Conservation (phyloP, 2,113 vertebrate species). For the Apteryx owenii region DNA sequence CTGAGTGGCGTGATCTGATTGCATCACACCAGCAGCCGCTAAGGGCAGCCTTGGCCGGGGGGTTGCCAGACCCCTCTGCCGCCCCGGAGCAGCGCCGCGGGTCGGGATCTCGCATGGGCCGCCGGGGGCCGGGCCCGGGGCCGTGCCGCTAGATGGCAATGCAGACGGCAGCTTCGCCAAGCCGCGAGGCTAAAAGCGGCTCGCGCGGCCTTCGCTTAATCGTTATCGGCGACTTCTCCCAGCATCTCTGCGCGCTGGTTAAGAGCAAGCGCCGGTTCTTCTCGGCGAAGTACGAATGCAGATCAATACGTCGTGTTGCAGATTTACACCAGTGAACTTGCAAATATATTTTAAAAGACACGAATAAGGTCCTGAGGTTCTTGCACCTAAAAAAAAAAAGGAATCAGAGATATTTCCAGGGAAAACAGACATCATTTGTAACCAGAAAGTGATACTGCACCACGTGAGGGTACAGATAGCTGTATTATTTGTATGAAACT, state of each 20-base stretch:
- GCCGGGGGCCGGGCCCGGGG: neutral
- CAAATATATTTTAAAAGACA: rapidly evolving
- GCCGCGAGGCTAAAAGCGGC: no score
- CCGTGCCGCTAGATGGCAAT: constrained; percentile 54
- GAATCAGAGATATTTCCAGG: neutral
- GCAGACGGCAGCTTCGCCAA: neutral
- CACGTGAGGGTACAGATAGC: no score
- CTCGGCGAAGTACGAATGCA: rapidly evolving
- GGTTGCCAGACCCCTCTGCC: no score
- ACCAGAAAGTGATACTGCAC: neutral
- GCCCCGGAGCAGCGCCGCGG: rapidly evolving
- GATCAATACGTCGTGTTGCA: rapidly evolving
- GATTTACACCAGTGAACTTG: neutral
- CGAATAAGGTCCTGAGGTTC: neutral
- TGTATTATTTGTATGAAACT: neutral
- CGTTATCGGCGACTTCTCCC: neutral
- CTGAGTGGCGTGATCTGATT: rapidly evolving
- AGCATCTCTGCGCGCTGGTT: rapidly evolving
- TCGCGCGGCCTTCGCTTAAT: neutral
- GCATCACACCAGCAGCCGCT: neutral
- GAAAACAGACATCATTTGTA: rapidly evolving
- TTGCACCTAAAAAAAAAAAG: neutral
- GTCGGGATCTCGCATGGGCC: neutral
- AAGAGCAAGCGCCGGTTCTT: rapidly evolving
- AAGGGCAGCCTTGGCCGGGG: no score